Percentiles rank a stretch among this genome's conserved stretches.
These are phyloP conservation scores for Watsonalla binaria DNA, from an alignment of 2,888 invertebrate species.

Conservation along the genomic window DNA sequence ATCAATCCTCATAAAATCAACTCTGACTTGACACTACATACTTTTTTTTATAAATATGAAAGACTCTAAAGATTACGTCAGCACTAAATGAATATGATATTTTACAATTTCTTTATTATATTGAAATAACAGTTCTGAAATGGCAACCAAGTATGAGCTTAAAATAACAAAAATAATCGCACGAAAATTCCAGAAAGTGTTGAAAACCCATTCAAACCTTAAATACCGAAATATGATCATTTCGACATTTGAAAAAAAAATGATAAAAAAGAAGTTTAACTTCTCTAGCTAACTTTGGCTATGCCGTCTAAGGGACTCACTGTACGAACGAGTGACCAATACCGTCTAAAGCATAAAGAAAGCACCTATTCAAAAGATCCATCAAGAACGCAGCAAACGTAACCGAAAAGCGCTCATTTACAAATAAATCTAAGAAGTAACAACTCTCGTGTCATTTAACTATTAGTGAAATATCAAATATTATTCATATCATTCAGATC, in stretches of 20 bases:
- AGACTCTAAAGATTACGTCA: conserved; percentile 67
- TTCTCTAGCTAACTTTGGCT: conserved; percentile 74
- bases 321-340: conserved; percentile 42
- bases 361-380: conserved; percentile 60
- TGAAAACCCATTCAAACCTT: not conserved
- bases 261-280: conserved; percentile 58
- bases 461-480: conserved; percentile 79
- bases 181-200: not conserved
- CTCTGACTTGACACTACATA: conserved; percentile 48
- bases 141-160: conserved; percentile 40
- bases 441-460: conserved; percentile 71
- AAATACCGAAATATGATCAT: not conserved
- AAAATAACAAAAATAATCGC: conserved; percentile 16
- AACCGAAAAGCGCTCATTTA: conserved; percentile 34
- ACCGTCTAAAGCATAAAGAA: conserved; percentile 63
- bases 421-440: conserved; percentile 54
- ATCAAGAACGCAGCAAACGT: conserved; percentile 41
- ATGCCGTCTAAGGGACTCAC: conserved; percentile 66
- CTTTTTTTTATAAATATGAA: conserved; percentile 55
- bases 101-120: conserved; percentile 44
- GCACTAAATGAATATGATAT: conserved; percentile 59
- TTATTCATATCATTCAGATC: conserved; percentile 80
- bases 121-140: conserved; percentile 37
- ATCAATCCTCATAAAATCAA: conserved; percentile 66
- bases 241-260: conserved; percentile 4